phyloP scores from a whole-genome alignment of 2,113 vertebrate genomes.

The Poeciliopsis retropinna region DNA sequence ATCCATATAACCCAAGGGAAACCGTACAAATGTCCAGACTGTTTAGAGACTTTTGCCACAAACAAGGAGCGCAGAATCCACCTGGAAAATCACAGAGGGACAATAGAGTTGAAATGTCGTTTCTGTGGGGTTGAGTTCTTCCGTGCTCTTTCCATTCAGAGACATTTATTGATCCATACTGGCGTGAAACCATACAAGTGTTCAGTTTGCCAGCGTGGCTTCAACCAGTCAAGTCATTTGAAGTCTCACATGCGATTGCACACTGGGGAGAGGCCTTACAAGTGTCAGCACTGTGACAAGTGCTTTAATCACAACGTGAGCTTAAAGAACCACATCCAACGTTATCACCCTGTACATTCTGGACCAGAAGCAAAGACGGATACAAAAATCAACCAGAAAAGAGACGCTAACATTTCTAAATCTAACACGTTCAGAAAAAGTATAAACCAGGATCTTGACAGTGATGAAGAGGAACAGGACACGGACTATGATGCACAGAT shows the following conservation, averaged over 20 bases:
- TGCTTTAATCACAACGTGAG: slow-evolving; percentile 73
- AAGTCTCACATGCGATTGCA: slow-evolving; percentile 72
- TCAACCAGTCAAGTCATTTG: slow-evolving; percentile 59
- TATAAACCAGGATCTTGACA: not conserved
- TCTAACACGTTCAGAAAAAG: not conserved
- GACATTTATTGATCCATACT: slow-evolving; percentile 59
- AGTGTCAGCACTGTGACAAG: slow-evolving; percentile 60
- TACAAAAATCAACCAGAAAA: not conserved
- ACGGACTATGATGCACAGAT: not conserved
- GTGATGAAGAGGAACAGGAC: slow-evolving; percentile 5
- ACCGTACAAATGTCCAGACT: slow-evolving; percentile 62
- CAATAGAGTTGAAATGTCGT: slow-evolving; percentile 37
- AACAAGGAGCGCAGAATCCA: slow-evolving; percentile 38
- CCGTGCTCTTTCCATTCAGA: slow-evolving; percentile 1
- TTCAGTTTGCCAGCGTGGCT: slow-evolving; percentile 56
- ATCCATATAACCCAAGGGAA: slow-evolving; percentile 26
- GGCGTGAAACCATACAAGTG: slow-evolving; percentile 52
- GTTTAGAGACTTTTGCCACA: slow-evolving; percentile 38
- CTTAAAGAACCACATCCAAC: slow-evolving; percentile 61
- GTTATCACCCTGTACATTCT: slow-evolving; percentile 21
- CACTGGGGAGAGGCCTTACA: slow-evolving; percentile 65
- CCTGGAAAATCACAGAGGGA: slow-evolving; percentile 41
- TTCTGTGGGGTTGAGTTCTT: slow-evolving; percentile 53
- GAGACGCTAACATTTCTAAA: not conserved
- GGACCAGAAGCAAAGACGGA: not conserved